Conservation (phyloP, 1,140 invertebrate species). For the Lamellibrachia luymesi region DNA sequence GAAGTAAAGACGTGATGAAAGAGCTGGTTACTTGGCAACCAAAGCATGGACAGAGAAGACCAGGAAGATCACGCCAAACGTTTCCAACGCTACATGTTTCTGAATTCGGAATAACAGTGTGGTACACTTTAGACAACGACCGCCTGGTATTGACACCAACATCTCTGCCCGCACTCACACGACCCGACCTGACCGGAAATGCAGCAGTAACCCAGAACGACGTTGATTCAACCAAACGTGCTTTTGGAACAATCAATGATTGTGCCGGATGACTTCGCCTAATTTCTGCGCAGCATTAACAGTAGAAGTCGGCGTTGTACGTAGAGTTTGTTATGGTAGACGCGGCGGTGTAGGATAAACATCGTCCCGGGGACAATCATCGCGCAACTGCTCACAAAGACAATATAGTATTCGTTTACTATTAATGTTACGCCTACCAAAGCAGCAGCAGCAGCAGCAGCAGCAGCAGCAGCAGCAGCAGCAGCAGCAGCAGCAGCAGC, state of each 20-base stretch:
- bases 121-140: background rate
- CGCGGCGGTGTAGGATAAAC: background rate
- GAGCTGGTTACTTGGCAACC: no score
- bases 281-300: background rate
- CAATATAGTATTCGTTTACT: background rate
- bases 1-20: no score
- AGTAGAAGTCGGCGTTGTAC: background rate
- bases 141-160: background rate
- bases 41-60: no score
- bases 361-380: background rate
- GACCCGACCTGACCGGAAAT: background rate
- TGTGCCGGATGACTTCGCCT: background rate
- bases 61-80: no score
- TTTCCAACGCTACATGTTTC: no score
- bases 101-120: background rate
- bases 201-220: background rate
- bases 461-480: no score
- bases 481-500: no score
- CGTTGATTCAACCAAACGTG: background rate
- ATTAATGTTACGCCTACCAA: background rate
- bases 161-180: background rate
- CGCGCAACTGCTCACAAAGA: background rate
- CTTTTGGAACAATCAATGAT: constrained; percentile 1
- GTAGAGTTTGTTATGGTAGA: background rate
- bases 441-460: no score